These are phyloP conservation scores for Vombatus ursinus DNA, from an alignment of 2,113 vertebrate species.

Conservation along the genomic window DNA sequence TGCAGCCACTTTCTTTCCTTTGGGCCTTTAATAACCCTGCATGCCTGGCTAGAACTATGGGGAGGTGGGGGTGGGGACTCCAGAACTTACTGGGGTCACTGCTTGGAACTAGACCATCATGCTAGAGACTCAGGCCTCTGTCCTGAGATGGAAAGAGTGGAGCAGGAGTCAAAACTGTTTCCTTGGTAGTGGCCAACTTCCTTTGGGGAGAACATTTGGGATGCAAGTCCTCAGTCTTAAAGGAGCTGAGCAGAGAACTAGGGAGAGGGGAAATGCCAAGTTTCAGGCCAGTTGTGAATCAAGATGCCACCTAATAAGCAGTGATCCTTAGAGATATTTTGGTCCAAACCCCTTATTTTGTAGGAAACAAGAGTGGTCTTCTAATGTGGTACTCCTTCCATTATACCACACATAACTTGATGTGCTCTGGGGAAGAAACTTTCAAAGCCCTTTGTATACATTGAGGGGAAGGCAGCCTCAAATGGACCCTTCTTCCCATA, in stretches of 20 bases:
- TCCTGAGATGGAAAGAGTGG: background rate
- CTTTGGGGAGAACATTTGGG: background rate
- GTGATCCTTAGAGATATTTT: background rate
- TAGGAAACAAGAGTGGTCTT: background rate
- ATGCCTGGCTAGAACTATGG: background rate
- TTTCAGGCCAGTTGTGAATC: background rate
- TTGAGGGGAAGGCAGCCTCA: background rate
- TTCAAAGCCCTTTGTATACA: background rate
- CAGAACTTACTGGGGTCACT: background rate
- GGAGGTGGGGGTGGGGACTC: background rate
- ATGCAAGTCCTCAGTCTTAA: background rate
- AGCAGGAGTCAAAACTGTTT: background rate
- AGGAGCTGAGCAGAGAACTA: background rate
- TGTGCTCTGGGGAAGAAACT: background rate
- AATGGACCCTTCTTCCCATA: background rate
- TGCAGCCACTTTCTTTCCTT: conserved; percentile 7
- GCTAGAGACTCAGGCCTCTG: background rate
- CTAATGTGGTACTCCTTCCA: background rate
- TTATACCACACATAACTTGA: background rate
- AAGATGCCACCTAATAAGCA: background rate
- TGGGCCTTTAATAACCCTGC: background rate
- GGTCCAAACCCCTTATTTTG: background rate
- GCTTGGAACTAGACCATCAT: background rate
- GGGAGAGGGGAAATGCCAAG: background rate
- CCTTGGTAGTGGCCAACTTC: background rate